Conservation (phyloP, 2,888 invertebrate genomes). For the Carpatolechia fugitivella region DNA sequence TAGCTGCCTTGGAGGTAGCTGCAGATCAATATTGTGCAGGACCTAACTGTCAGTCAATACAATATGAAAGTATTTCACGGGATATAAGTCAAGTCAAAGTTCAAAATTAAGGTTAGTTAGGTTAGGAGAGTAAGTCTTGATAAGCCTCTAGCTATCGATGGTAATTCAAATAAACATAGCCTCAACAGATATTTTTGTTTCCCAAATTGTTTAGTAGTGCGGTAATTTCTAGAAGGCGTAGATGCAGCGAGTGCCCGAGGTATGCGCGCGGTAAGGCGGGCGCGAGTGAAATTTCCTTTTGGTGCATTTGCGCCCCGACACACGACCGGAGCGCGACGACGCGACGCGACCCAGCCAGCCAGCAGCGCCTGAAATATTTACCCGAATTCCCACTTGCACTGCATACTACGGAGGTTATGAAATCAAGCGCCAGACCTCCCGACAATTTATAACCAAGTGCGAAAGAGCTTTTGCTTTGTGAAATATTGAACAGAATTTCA, state of each 20-base stretch:
- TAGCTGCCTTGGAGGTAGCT: too few species aligned
- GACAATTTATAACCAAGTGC: not conserved
- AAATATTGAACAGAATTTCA: not conserved
- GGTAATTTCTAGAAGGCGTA: not conserved
- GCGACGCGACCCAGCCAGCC: too few species aligned
- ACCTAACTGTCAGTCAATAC: too few species aligned
- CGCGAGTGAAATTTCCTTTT: conserved; percentile 8
- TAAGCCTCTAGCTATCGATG: too few species aligned
- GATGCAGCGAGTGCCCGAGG: not conserved
- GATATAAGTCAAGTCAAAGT: too few species aligned
- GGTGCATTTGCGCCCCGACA: not conserved
- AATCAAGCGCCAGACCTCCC: not conserved
- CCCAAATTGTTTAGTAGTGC: not conserved
- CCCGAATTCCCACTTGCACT: conserved; percentile 6
- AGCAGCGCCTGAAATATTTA: not conserved
- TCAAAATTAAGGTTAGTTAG: too few species aligned
- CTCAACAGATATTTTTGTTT: not conserved
- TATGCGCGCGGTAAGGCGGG: not conserved
- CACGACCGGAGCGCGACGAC: not conserved
- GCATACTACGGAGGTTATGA: conserved; percentile 5
- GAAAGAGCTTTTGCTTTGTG: not conserved
- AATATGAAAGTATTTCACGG: too few species aligned
- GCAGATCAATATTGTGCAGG: too few species aligned
- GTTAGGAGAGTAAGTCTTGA: too few species aligned
- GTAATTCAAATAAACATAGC: not conserved